Evolutionary conservation across 2,113 vertebrate genomes (phyloP), one percentile per base, ranked within the genome.

Genomic region (Dasyornis broadbenti): DNA sequence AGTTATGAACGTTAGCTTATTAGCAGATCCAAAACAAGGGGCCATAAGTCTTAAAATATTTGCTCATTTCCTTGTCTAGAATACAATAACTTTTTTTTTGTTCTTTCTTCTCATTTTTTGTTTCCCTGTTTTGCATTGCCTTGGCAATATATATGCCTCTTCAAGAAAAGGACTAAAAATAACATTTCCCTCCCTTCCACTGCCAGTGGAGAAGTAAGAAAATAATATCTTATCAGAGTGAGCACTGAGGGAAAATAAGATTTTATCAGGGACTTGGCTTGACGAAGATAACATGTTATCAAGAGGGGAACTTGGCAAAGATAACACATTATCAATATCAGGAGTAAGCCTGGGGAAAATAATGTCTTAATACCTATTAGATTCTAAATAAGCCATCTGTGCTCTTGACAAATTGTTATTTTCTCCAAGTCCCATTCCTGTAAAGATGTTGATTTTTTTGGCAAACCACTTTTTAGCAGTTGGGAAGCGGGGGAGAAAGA

Each of bases 311-410:
- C 71, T 94, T 97, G 95, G 94, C 95, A 97, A 96, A 97, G 97
- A 97, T 95, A 97, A 96, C 44, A 87, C 16, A 7, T 97, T 96
- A 96, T 95, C 92, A 71, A 94, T 94, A 97, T 91, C 95, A 95
- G 94, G 78, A 97, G 79, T 57, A 94, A 83, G 90, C 91, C 92
- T 94, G 85, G 92, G 87, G 92, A 93, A 97, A 97, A 97, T 86
- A 96, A 65, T 77, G 65, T 89, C 90, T 94, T 97, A 95, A 98
- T 97, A 95, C 80, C 93, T 96, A 96, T 96, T 96, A 97, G 83
- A 88, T 82, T 96, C 90, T 95, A 97, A 97, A 96, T 91, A 93
- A 95, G 81, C 94, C 94, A 94, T 94, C 91, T 95, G 95, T 83
- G 70, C 82, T 90, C 72, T 89, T 96, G 91, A 94, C 89, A 90